phyloP scores from a whole-genome alignment of 2,113 vertebrate species.

The Phalacrocorax carbo region DNA sequence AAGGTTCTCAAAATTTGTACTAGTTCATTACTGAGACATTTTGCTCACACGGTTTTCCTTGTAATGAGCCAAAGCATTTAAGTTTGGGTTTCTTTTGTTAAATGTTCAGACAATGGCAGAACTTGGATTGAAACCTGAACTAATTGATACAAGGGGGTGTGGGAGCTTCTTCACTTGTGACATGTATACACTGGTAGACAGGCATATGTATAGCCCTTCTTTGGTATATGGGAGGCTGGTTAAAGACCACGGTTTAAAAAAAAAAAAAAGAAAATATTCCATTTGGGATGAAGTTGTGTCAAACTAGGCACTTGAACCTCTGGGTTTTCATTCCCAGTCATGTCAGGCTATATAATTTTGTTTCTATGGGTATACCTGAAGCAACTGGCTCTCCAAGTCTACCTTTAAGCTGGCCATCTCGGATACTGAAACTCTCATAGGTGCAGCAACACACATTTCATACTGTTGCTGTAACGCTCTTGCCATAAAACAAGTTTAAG shows the following conservation, averaged over 20 bases:
- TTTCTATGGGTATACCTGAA: neutral
- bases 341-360: neutral
- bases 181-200: accelerated
- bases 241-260: neutral
- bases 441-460: accelerated
- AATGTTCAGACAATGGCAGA: neutral
- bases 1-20: neutral
- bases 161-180: neutral
- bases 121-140: neutral
- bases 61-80: neutral
- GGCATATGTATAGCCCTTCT: too few species aligned
- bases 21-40: neutral
- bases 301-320: neutral
- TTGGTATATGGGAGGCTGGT: neutral
- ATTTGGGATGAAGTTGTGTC: neutral
- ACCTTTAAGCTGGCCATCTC: neutral
- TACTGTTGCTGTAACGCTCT: neutral
- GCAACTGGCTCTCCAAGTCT: neutral
- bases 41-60: neutral
- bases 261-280: neutral
- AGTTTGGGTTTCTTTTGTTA: neutral
- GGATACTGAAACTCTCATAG: neutral
- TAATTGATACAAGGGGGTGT: neutral
- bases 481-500: neutral
- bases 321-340: neutral